These are phyloP conservation scores for Anthopleura sola DNA, from an alignment of 64 coral and sea anemone genomes.

Conservation along the genomic window DNA sequence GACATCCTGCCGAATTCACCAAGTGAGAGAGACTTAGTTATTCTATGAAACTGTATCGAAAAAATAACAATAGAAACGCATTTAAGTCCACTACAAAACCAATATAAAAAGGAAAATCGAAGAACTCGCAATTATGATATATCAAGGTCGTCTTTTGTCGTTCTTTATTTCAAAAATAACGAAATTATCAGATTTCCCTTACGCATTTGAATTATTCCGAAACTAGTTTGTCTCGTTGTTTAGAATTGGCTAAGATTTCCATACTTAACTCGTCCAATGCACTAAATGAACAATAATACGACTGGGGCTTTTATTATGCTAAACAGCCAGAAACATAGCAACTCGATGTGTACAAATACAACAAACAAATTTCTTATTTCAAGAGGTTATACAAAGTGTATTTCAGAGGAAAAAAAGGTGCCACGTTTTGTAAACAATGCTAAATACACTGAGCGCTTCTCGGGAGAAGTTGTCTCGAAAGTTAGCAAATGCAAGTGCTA, in stretches of 20 bases:
- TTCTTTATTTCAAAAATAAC: not conserved
- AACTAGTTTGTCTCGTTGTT: conserved; percentile 10
- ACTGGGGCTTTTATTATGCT: conserved; percentile 16
- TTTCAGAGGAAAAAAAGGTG: conserved; percentile 25
- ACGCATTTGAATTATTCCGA: not conserved
- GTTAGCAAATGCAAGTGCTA: conserved; percentile 19
- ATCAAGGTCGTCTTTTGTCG: not conserved
- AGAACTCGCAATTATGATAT: not conserved
- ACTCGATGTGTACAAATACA: conserved; percentile 16
- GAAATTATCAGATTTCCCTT: not conserved
- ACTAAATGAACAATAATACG: conserved; percentile 41
- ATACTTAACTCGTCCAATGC: conserved; percentile 21
- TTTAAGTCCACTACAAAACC: not conserved
- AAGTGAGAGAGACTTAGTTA: conserved; percentile 17
- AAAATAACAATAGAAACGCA: conserved; percentile 9
- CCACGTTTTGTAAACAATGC: conserved; percentile 28
- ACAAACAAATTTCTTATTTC: conserved; percentile 28
- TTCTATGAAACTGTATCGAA: conserved; percentile 31
- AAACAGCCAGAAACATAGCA: conserved; percentile 18
- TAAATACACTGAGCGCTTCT: conserved; percentile 23
- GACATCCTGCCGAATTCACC: conserved; percentile 52
- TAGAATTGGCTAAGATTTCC: conserved; percentile 7
- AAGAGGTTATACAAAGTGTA: conserved; percentile 8
- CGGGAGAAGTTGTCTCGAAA: conserved; percentile 19
- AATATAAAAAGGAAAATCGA: not conserved